Percentiles rank a stretch among this genome's conserved stretches.
phyloP scores from a whole-genome alignment of 2,888 invertebrate genomes.

The Gasteruption jaculator region DNA sequence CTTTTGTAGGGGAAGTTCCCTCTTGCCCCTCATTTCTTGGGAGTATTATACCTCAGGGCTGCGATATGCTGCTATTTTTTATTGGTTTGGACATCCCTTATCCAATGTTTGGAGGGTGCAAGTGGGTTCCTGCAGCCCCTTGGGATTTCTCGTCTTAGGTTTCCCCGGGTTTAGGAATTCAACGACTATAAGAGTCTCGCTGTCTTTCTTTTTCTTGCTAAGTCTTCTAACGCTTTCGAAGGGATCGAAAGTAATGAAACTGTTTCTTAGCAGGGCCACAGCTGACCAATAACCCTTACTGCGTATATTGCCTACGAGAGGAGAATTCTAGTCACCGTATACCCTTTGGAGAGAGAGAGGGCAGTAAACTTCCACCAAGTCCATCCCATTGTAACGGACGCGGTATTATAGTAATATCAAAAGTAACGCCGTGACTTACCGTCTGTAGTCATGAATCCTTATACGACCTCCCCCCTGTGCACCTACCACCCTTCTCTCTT shows the following conservation, averaged over 20 bases:
- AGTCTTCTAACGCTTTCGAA: too few species aligned
- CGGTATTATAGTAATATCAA: too few species aligned
- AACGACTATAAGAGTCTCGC: conserved; percentile 21
- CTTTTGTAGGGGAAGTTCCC: conserved; percentile 25
- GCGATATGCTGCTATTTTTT: conserved; percentile 27
- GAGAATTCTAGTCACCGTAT: conserved; percentile 34
- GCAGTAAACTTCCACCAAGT: conserved; percentile 8
- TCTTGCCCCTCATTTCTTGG: conserved; percentile 16
- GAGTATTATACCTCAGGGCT: conserved; percentile 16
- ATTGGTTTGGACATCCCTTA: conserved; percentile 32
- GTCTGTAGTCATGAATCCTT: too few species aligned
- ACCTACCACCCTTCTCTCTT: too few species aligned
- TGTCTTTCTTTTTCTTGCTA: conserved; percentile 14
- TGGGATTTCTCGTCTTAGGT: conserved; percentile 37
- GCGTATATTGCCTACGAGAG: conserved; percentile 43
- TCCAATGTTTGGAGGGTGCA: conserved; percentile 17
- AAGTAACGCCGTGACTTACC: too few species aligned
- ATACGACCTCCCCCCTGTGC: too few species aligned
- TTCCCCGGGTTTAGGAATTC: conserved; percentile 35
- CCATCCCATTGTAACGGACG: too few species aligned
- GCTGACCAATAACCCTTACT: conserved; percentile 31
- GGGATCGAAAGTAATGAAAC: conserved; percentile 49
- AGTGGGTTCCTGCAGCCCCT: conserved; percentile 27
- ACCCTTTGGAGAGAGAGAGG: background rate
- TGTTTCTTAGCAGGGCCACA: conserved; percentile 40